Evolutionary conservation across 1,140 invertebrate species (phyloP), one percentile per base, ranked within the genome.

Genomic region (Matsumurasca onukii): DNA sequence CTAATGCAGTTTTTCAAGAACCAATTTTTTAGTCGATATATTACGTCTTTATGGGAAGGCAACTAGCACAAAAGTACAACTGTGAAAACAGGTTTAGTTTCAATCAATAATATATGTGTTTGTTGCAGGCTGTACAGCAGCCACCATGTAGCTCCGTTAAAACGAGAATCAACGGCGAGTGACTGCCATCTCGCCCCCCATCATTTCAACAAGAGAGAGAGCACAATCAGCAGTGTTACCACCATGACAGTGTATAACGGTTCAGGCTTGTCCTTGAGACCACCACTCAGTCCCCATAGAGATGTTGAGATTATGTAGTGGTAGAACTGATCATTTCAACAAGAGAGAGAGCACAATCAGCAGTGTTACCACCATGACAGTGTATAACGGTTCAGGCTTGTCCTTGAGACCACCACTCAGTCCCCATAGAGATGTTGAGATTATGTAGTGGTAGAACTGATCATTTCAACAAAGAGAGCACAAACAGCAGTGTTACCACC

Each of bases 321-420:
- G 25, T 27, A 29, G 5, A 22, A 59, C 5, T 59, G 24, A 25
- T 27, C 25, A 27, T 29, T 22, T 24, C 73, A 79, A 80, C 72
- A 90, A 89, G 75, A 76, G 88, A 13, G 87, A 89, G 76, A 89
- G 88, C 0, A 87, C 86, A 12, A 85, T 86, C 1, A 89, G 87
- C 51, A 88, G 89, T 75, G 85, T 86, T 1, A 90, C 88, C 0
- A 89, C 86, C n/a, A 88, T 87, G 1, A 89, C 87, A 20, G 78
- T 89, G 31, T 59, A 59, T 24, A 59, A 59, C 55, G 55, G 55
- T 3, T 59, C 55, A 2, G 55, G 55, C 3, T 27, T 59, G 55
- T 59, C 55, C 3, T 27, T 59, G 2, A 59, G 55, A 29, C 55
- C 55, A 27, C 55, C 55, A 5, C 55, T 59, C 9, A 59, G 55